phyloP scores from a whole-genome alignment of 2,113 vertebrate genomes.

The Aphyosemion australe region DNA sequence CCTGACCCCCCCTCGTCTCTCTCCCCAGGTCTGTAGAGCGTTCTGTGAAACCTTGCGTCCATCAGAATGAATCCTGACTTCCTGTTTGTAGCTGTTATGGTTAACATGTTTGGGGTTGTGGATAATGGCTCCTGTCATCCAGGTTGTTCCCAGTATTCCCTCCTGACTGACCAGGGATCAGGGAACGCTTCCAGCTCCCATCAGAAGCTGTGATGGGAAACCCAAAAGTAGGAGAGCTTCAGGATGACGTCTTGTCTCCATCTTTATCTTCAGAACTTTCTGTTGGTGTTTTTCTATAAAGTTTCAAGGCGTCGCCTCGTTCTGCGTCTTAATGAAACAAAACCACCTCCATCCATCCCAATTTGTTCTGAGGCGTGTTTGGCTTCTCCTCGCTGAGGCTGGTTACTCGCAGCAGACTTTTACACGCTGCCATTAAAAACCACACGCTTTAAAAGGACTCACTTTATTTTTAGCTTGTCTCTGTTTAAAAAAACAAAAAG shows the following conservation, averaged over 20 bases:
- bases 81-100: no score
- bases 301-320: conserved; percentile 43
- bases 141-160: no score
- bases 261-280: conserved; percentile 16
- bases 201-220: no score
- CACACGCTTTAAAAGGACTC: conserved; percentile 72
- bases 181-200: no score
- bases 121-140: no score
- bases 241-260: neutral
- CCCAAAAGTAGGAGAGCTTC: neutral
- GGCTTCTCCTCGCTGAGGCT: conserved; percentile 74
- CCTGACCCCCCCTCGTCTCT: no score
- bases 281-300: conserved; percentile 6
- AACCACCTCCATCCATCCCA: conserved; percentile 58
- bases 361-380: conserved; percentile 77
- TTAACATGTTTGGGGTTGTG: no score
- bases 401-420: conserved; percentile 81
- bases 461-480: conserved; percentile 80
- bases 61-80: no score
- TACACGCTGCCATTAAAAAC: conserved; percentile 81
- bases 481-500: conserved; percentile 48
- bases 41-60: no score
- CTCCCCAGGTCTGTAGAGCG: no score
- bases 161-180: no score
- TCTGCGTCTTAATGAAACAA: conserved; percentile 55